Evolutionary conservation across 2,113 vertebrate species (phyloP).

Genomic region (Ciconia maguari): DNA sequence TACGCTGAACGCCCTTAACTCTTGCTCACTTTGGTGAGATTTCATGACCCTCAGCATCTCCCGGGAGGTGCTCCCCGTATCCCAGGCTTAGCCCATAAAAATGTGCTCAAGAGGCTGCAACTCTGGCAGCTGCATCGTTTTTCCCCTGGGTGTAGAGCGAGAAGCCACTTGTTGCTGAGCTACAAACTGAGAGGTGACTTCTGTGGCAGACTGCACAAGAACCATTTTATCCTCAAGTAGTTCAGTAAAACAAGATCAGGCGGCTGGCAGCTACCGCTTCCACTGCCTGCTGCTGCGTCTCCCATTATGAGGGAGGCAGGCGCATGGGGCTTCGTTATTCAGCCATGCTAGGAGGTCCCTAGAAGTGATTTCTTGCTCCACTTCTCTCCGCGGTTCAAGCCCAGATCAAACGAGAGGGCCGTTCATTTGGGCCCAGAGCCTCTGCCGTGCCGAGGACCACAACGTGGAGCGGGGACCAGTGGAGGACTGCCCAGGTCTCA

Average conservation of each 20-base stretch:
- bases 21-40: not conserved
- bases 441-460: rapidly evolving
- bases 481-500: not conserved
- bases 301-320: not conserved
- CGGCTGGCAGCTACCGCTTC: not conserved
- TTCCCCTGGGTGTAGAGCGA: not conserved
- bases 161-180: not conserved
- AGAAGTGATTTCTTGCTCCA: not conserved
- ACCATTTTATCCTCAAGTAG: not conserved
- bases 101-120: not conserved
- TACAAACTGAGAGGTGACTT: not conserved
- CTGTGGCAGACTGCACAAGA: not conserved
- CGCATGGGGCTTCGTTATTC: rapidly evolving
- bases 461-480: rapidly evolving
- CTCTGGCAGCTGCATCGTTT: rapidly evolving
- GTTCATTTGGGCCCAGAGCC: not conserved
- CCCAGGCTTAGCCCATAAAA: not conserved
- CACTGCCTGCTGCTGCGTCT: not conserved
- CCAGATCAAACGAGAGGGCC: not conserved
- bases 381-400: rapidly evolving
- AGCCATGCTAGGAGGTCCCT: not conserved
- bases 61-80: not conserved
- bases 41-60: not conserved
- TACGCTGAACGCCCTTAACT: rapidly evolving
- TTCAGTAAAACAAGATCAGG: not conserved